phyloP scores from a whole-genome alignment of 2,113 vertebrate genomes.

The Peromyscus californicus region DNA sequence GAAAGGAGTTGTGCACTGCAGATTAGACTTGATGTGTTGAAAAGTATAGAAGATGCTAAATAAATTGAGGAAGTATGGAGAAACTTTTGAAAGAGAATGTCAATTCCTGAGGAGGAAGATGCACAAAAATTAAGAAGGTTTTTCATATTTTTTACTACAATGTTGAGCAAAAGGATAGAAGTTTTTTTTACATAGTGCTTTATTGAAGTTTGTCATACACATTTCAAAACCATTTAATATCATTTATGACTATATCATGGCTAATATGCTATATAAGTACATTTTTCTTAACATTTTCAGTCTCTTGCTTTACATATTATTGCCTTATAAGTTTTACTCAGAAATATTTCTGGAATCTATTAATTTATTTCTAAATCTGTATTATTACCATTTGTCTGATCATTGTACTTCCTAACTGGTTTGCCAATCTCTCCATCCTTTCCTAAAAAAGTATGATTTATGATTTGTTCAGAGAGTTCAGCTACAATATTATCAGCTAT shows the following conservation, averaged over 20 bases:
- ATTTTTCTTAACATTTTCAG: constrained; percentile 35
- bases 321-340: constrained; percentile 25
- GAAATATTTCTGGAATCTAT: constrained; percentile 16
- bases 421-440: constrained; percentile 17
- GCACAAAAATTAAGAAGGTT: neutral
- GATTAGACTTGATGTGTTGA: neutral
- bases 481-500: neutral
- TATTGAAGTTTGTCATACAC: constrained; percentile 59
- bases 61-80: neutral
- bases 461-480: constrained; percentile 38
- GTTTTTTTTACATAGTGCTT: neutral
- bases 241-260: neutral
- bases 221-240: constrained; percentile 49
- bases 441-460: neutral
- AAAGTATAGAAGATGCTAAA: neutral
- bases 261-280: constrained; percentile 50
- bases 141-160: neutral
- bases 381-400: neutral
- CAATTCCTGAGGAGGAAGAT: neutral
- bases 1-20: neutral
- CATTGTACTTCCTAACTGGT: neutral
- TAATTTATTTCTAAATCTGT: constrained; percentile 7
- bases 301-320: constrained; percentile 21
- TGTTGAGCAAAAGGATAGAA: neutral
- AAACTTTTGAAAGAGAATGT: constrained; percentile 38